Conservation (phyloP, 2,888 invertebrate genomes). For the Magallana nippona region DNA sequence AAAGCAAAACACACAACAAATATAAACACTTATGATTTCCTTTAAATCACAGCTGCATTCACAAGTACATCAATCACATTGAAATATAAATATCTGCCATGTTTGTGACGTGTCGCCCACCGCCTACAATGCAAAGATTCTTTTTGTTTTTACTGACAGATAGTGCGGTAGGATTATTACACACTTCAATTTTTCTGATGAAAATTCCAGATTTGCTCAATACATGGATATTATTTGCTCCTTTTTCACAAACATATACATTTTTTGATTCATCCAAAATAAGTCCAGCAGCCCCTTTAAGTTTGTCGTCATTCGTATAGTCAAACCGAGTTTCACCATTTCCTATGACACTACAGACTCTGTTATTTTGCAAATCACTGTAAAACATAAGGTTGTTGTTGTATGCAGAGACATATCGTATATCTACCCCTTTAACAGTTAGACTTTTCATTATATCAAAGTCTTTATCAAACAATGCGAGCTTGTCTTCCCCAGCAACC, state of each 20-base stretch:
- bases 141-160: not conserved
- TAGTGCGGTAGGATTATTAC: not conserved
- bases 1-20: no score
- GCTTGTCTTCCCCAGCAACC: not conserved
- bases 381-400: constrained; percentile 4
- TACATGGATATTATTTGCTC: not conserved
- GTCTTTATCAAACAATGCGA: not conserved
- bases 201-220: not conserved
- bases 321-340: not conserved
- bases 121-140: not conserved
- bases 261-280: not conserved
- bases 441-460: not conserved
- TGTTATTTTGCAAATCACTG: not conserved
- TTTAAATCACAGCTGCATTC: no score
- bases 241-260: constrained; percentile 2
- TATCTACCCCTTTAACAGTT: not conserved
- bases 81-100: constrained; percentile 1
- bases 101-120: not conserved
- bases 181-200: not conserved
- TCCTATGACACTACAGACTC: not conserved
- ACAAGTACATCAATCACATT: not conserved
- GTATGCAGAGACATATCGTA: not conserved
- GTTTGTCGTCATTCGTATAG: not conserved
- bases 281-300: not conserved
- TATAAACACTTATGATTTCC: no score